phyloP scores from a whole-genome alignment of 2,797 vertebrate species.

The Leuciscus waleckii region DNA sequence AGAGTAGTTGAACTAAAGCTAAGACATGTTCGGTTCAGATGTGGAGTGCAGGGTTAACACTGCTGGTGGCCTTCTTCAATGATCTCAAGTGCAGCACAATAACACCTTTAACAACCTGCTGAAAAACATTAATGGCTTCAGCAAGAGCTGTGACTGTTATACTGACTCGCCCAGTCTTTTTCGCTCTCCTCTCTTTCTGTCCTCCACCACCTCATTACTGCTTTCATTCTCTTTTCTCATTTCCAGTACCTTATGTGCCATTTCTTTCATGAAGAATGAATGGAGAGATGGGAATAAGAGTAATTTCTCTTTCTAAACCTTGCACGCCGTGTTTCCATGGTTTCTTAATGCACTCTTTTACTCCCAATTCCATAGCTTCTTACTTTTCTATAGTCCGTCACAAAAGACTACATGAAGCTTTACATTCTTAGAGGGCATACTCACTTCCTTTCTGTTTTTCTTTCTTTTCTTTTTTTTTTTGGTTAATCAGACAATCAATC shows the following conservation, averaged over 20 bases:
- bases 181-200: background rate
- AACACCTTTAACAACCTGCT: constrained; percentile 44
- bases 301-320: constrained; percentile 45
- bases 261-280: constrained; percentile 48
- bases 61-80: constrained; percentile 8
- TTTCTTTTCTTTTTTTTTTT: background rate
- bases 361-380: constrained; percentile 31
- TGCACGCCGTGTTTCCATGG: constrained; percentile 47
- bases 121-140: constrained; percentile 55
- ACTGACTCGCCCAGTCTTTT: constrained; percentile 11
- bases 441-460: background rate
- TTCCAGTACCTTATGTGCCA: constrained; percentile 18
- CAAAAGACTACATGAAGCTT: constrained; percentile 40
- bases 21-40: constrained; percentile 20
- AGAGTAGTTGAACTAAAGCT: constrained; percentile 16
- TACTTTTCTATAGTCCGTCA: constrained; percentile 24
- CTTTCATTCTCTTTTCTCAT: constrained; percentile 31
- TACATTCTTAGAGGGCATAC: background rate
- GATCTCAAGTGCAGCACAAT: constrained; percentile 49
- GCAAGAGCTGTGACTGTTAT: constrained; percentile 36
- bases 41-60: constrained; percentile 39
- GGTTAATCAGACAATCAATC: constrained; percentile 4
- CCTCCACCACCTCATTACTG: constrained; percentile 34
- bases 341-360: constrained; percentile 42
- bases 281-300: constrained; percentile 34